Conservation (phyloP, 1,140 invertebrate genomes). For the Geopemphigus sp. region DNA sequence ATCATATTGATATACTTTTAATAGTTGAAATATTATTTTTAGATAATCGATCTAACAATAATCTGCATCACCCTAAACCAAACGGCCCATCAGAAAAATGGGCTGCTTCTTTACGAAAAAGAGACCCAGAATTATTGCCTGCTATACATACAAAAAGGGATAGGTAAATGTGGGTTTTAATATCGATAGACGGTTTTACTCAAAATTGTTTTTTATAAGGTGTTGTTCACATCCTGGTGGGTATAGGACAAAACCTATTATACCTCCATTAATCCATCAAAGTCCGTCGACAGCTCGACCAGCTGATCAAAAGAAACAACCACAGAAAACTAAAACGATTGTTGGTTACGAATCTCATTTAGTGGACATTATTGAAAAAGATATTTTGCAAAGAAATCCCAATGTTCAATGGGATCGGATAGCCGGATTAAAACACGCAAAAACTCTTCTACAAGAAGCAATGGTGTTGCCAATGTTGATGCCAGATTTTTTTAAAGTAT, state of each 20-base stretch:
- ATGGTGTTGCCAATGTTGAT: slow-evolving; percentile 68
- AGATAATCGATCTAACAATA: slow-evolving; percentile 7
- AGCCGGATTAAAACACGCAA: slow-evolving; percentile 67
- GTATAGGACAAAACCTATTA: slow-evolving; percentile 33
- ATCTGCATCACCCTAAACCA: slow-evolving; percentile 46
- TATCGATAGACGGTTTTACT: neutral
- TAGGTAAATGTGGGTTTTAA: slow-evolving; percentile 51
- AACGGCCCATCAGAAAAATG: slow-evolving; percentile 59
- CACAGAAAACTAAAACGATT: slow-evolving; percentile 67
- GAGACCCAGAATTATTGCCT: slow-evolving; percentile 66
- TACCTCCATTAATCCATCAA: slow-evolving; percentile 22
- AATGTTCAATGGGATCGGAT: slow-evolving; percentile 66
- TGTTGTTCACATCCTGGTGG: slow-evolving; percentile 34
- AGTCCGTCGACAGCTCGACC: slow-evolving; percentile 35
- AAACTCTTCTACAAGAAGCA: slow-evolving; percentile 68
- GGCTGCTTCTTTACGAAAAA: slow-evolving; percentile 62
- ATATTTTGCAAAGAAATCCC: slow-evolving; percentile 65
- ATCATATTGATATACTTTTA: too few relatives aligned
- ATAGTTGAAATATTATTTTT: neutral
- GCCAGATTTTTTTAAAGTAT: slow-evolving; percentile 68
- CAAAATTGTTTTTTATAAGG: neutral
- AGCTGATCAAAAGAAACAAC: slow-evolving; percentile 57
- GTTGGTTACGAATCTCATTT: slow-evolving; percentile 73
- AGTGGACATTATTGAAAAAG: slow-evolving; percentile 71
- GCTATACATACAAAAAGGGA: slow-evolving; percentile 59